Percentiles rank a stretch among this genome's conserved stretches.
phyloP scores from a whole-genome alignment of 64 coral and sea anemone genomes.

The Anthopleura sola region DNA sequence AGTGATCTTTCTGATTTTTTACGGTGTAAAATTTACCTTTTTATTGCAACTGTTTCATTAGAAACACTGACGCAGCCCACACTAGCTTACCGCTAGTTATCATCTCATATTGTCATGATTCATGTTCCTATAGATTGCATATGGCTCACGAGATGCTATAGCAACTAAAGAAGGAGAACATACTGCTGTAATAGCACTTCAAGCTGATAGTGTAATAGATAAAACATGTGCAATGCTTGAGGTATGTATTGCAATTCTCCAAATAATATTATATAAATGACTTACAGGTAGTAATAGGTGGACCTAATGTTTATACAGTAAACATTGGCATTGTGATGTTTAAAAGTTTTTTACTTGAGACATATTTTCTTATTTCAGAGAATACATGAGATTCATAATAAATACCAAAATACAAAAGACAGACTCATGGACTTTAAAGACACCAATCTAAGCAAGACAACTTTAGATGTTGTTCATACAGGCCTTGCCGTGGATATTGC shows the following conservation, averaged over 20 bases:
- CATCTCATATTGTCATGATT: neutral
- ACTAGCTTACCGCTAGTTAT: too few relatives aligned
- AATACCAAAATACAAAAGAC: constrained; percentile 38
- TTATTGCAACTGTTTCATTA: too few relatives aligned
- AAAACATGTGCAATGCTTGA: constrained; percentile 59
- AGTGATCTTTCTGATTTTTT: too few relatives aligned
- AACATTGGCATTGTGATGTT: too few relatives aligned
- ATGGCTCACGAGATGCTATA: constrained; percentile 76
- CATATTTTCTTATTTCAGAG: neutral
- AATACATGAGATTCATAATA: constrained; percentile 33
- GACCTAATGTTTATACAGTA: too few relatives aligned
- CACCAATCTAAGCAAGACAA: neutral
- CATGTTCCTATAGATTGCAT: constrained; percentile 44
- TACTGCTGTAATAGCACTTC: constrained; percentile 34
- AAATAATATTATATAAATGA: too few relatives aligned
- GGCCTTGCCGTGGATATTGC: constrained; percentile 19
- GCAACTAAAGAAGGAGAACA: constrained; percentile 57
- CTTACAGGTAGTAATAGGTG: too few relatives aligned
- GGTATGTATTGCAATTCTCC: constrained; percentile 21
- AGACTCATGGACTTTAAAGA: neutral
- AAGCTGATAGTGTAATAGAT: constrained; percentile 54
- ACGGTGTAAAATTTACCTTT: too few relatives aligned
- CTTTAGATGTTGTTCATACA: constrained; percentile 15
- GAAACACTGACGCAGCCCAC: too few relatives aligned
- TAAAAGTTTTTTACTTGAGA: too few relatives aligned